Conservation (phyloP, 2,113 vertebrate species). For the Gallinago undulata region DNA sequence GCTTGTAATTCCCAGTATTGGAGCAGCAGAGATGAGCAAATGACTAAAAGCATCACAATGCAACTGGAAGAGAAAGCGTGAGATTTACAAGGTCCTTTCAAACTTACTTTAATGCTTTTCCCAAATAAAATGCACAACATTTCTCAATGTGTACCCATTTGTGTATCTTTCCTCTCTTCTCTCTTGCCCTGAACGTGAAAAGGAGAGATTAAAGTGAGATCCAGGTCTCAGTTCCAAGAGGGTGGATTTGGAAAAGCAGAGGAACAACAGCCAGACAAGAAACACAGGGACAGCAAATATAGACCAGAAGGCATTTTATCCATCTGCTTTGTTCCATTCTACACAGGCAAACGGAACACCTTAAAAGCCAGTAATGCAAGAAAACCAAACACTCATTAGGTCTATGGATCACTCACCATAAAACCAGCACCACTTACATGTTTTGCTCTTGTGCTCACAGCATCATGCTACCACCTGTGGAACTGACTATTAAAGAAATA, state of each 20-base stretch:
- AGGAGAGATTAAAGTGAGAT: neutral
- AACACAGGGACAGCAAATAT: neutral
- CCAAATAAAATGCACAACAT: neutral
- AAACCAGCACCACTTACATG: neutral
- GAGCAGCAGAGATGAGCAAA: neutral
- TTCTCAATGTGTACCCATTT: neutral
- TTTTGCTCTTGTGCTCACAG: neutral
- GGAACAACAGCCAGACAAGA: neutral
- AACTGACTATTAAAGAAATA: neutral
- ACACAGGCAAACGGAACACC: neutral
- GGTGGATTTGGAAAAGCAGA: neutral
- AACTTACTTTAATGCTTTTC: neutral
- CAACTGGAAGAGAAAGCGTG: neutral
- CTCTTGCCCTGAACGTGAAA: neutral
- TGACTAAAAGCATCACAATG: neutral
- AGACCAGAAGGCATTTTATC: neutral
- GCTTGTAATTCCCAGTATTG: neutral
- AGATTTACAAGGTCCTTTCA: neutral
- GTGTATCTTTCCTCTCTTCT: neutral
- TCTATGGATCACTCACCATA: neutral
- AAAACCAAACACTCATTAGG: neutral
- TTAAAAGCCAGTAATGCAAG: neutral
- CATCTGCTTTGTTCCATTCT: neutral
- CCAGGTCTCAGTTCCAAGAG: neutral
- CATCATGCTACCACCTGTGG: neutral